A percentile compares a stretch with the other conserved stretches of the same genome.
Evolutionary conservation across 30 jellyfish, hydroid and myxozoan species (phyloP).

Genomic region (Aurelia aurita complex sp. Pacific): DNA sequence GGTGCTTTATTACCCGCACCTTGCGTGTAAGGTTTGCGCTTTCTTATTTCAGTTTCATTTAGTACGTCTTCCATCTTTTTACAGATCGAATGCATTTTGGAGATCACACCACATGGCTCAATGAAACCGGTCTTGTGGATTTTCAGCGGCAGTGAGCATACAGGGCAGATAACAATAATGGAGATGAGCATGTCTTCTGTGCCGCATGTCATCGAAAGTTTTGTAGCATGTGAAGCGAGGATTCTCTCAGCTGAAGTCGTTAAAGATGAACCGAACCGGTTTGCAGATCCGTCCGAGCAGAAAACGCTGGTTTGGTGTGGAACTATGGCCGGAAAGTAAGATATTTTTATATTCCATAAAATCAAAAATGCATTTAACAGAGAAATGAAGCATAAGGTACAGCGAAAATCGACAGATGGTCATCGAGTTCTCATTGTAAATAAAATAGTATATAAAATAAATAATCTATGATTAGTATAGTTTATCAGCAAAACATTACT

Average conservation of each 20-base stretch:
- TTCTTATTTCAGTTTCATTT: too few species aligned
- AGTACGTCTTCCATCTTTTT: background rate
- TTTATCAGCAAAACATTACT: too few species aligned
- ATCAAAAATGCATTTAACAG: too few species aligned
- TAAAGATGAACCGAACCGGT: slow-evolving; percentile 32
- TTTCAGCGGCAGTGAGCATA: slow-evolving; percentile 91
- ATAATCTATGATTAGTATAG: too few species aligned
- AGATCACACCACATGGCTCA: slow-evolving; percentile 62
- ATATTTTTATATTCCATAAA: background rate
- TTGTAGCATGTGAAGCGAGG: slow-evolving; percentile 83
- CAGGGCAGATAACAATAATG: slow-evolving; percentile 87
- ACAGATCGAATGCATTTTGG: slow-evolving; percentile 85
- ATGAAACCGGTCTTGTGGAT: slow-evolving; percentile 85
- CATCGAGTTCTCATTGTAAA: too few species aligned
- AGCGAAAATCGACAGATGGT: too few species aligned
- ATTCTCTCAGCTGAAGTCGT: slow-evolving; percentile 92
- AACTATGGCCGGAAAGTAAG: slow-evolving; percentile 95
- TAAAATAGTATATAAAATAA: too few species aligned
- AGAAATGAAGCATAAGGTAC: too few species aligned
- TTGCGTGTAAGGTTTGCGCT: too few species aligned
- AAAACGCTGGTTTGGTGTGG: slow-evolving; percentile 83
- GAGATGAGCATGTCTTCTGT: slow-evolving; percentile 85
- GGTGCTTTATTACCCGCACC: too few species aligned
- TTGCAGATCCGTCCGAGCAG: slow-evolving; percentile 44
- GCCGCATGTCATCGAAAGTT: slow-evolving; percentile 85